Evolutionary conservation across 2,113 vertebrate genomes (phyloP).

Genomic region (Campylomormyrus tamandua): DNA sequence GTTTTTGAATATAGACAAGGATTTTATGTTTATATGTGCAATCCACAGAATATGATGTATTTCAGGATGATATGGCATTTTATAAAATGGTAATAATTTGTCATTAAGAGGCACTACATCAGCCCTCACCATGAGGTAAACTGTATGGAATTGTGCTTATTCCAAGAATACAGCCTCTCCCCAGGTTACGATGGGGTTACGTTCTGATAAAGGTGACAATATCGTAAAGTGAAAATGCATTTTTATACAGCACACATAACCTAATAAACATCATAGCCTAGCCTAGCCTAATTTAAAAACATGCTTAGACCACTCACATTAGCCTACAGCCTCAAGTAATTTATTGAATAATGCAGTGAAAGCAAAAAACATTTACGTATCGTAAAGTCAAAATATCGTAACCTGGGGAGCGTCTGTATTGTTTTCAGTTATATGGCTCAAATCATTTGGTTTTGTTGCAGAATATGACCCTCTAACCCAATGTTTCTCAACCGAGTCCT

Average conservation of each 20-base stretch:
- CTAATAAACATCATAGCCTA: no score
- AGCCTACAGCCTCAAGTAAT: no score
- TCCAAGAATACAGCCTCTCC: neutral
- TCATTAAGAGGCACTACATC: neutral
- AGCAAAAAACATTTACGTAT: no score
- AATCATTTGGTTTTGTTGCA: neutral
- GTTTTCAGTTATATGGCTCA: neutral
- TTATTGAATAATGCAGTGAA: no score
- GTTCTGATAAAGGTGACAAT: no score
- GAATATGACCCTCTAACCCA: neutral
- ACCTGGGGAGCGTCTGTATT: neutral
- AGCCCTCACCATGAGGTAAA: neutral
- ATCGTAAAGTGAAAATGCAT: no score
- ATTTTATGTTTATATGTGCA: neutral
- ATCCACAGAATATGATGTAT: neutral
- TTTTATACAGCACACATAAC: no score
- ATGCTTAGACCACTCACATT: no score
- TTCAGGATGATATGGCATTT: neutral
- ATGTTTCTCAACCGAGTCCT: no score
- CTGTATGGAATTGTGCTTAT: neutral
- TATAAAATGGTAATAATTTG: neutral
- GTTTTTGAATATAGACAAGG: neutral
- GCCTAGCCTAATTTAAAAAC: no score
- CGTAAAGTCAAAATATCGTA: no score
- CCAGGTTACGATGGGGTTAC: no score